phyloP scores from a whole-genome alignment of 2,113 vertebrate genomes.

The Taxidea taxus region DNA sequence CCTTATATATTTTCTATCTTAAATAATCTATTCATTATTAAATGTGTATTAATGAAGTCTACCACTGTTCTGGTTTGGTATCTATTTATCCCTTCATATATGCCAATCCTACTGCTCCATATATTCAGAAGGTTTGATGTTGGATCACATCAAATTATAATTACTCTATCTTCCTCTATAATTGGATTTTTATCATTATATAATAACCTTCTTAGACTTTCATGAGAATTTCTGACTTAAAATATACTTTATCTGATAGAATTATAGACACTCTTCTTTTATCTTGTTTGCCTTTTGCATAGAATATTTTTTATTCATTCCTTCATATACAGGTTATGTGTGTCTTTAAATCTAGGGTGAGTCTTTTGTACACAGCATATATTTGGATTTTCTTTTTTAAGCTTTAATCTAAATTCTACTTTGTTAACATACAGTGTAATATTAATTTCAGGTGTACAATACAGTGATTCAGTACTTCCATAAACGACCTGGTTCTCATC shows the following conservation, averaged over 20 bases:
- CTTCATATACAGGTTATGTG: neutral
- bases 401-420: no score
- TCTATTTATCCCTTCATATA: neutral
- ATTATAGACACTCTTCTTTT: neutral
- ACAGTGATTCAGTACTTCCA: neutral
- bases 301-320: neutral
- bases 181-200: neutral
- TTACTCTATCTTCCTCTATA: neutral
- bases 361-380: neutral
- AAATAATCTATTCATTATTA: no score
- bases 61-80: no score
- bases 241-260: neutral
- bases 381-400: neutral
- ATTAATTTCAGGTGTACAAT: neutral
- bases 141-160: neutral
- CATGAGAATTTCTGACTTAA: neutral
- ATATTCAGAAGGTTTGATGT: neutral
- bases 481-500: neutral
- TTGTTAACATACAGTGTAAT: neutral
- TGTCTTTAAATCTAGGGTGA: neutral
- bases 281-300: neutral
- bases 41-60: no score
- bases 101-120: neutral
- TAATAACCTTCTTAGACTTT: neutral
- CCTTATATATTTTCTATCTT: no score